Conservation (phyloP, 2,888 invertebrate genomes). For the Idaea aversata region DNA sequence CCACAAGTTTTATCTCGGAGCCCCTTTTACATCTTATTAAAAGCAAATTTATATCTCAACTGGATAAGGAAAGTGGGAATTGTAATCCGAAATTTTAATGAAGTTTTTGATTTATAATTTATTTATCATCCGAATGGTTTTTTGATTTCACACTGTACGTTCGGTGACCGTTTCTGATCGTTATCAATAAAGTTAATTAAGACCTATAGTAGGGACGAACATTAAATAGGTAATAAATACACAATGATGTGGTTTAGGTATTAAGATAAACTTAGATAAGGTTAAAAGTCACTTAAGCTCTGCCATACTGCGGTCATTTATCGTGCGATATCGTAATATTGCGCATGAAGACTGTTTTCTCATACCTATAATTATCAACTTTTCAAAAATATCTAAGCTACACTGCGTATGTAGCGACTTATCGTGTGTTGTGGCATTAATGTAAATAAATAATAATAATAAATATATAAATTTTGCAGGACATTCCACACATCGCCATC, state of each 20-base stretch:
- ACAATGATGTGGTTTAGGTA: not conserved
- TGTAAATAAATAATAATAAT: too few relatives aligned
- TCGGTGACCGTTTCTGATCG: not conserved
- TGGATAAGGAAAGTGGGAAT: conserved; percentile 14
- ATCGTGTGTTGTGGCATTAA: too few relatives aligned
- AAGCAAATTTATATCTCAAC: conserved; percentile 27
- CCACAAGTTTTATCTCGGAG: conserved; percentile 37
- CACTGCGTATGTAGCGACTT: too few relatives aligned
- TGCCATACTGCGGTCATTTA: too few relatives aligned
- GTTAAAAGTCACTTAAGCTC: too few relatives aligned
- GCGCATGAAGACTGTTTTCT: too few relatives aligned
- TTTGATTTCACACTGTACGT: not conserved
- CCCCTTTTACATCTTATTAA: conserved; percentile 39
- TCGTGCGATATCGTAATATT: too few relatives aligned
- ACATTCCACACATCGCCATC: too few relatives aligned
- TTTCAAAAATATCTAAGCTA: too few relatives aligned
- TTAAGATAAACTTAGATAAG: too few relatives aligned
- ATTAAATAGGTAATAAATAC: not conserved
- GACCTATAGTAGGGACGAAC: not conserved
- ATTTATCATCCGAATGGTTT: not conserved
- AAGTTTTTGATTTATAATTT: conserved; percentile 6
- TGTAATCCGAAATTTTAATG: conserved; percentile 15
- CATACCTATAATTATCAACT: too few relatives aligned
- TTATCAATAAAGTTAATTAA: not conserved
- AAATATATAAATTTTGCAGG: too few relatives aligned